Conservation (phyloP, 2,113 vertebrate genomes). For the Pseudonaja textilis region DNA sequence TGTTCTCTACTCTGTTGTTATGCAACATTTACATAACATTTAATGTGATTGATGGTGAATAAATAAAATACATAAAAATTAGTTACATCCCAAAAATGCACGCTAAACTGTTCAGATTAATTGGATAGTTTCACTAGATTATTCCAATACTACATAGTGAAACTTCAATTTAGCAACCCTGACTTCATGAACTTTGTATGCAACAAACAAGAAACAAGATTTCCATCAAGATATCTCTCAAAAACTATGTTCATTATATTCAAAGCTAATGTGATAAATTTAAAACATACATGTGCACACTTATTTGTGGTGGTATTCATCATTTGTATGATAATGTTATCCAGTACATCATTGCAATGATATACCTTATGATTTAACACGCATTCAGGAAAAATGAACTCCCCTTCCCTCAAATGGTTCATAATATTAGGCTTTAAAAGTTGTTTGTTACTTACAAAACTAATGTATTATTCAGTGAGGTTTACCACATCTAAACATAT, state of each 20-base stretch:
- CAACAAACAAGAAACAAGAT: not conserved
- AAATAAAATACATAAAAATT: not conserved
- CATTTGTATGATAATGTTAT: not conserved
- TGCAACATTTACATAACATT: not conserved
- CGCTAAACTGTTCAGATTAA: not conserved
- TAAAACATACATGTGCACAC: not conserved
- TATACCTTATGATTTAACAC: not conserved
- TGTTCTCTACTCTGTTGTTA: not conserved
- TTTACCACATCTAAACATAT: not conserved
- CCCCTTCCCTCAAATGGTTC: not conserved
- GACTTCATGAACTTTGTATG: not conserved
- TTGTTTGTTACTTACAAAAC: not conserved
- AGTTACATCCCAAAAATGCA: not conserved
- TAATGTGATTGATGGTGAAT: not conserved
- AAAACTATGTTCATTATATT: not conserved
- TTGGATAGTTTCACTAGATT: not conserved
- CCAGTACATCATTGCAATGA: not conserved
- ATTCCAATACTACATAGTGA: not conserved
- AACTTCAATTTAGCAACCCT: not conserved
- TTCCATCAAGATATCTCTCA: not conserved
- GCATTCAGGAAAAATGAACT: not conserved
- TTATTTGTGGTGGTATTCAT: not conserved
- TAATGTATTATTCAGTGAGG: not conserved
- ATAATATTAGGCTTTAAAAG: not conserved
- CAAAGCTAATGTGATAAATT: not conserved